phyloP scores from a whole-genome alignment of 2,888 invertebrate species.

The Xanthorhoe designata region DNA sequence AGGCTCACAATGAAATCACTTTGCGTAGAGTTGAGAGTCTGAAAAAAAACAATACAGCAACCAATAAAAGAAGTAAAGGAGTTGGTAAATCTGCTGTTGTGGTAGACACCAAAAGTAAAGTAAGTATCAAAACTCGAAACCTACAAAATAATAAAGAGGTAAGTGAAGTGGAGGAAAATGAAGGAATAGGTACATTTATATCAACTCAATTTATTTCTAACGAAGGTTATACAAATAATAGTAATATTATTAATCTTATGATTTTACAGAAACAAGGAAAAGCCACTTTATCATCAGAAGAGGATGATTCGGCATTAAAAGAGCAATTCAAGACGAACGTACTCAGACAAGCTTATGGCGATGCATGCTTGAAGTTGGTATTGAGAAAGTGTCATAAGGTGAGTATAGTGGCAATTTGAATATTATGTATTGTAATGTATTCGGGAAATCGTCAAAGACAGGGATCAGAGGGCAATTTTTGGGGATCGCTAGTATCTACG shows the following conservation, averaged over 20 bases:
- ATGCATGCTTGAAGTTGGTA: slow-evolving; percentile 64
- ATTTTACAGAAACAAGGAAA: slow-evolving; percentile 20
- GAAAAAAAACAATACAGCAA: slow-evolving; percentile 6
- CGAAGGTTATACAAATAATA: too few relatives aligned
- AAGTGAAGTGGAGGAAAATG: too few relatives aligned
- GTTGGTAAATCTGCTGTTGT: slow-evolving; percentile 35
- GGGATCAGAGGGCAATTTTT: too few relatives aligned
- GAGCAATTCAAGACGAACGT: slow-evolving; percentile 50
- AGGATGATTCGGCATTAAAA: slow-evolving; percentile 35
- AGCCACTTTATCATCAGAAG: slow-evolving; percentile 9
- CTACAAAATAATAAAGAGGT: too few relatives aligned
- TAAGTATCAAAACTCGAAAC: slow-evolving; percentile 5
- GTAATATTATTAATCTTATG: too few relatives aligned
- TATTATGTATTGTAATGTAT: background rate
- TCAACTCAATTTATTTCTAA: too few relatives aligned
- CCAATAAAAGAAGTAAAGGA: slow-evolving; percentile 14
- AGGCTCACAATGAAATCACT: slow-evolving; percentile 31
- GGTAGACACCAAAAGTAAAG: slow-evolving; percentile 39
- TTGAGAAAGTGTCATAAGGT: slow-evolving; percentile 65
- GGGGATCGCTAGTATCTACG: too few relatives aligned
- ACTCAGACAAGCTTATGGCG: slow-evolving; percentile 63
- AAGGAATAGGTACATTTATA: too few relatives aligned
- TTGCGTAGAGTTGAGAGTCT: slow-evolving; percentile 3
- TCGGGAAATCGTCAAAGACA: too few relatives aligned
- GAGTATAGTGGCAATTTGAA: slow-evolving; percentile 6